Evolutionary conservation across 2,113 vertebrate species (phyloP), one percentile per base, ranked within the genome.

Genomic region (Chiloscyllium plagiosum): DNA sequence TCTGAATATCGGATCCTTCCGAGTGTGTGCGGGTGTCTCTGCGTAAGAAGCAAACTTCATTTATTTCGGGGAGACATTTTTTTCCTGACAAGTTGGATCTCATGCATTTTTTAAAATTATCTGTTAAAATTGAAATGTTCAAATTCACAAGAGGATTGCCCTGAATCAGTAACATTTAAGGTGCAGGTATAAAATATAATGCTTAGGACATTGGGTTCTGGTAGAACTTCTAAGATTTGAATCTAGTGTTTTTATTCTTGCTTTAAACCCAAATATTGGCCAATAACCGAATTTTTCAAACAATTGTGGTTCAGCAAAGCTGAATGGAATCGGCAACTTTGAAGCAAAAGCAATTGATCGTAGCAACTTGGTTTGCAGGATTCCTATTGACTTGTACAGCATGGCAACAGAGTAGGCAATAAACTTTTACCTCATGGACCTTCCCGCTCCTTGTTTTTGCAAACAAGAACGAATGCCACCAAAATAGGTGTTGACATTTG

Each of bases 401-500:
- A 47, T 47, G 24, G 89, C 12, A 29, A 65, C 15, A 37, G 33
- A 78, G 78, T 80, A 2, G n/a, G 10, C 37, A 83, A 83, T 83
- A 47, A 83, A 83, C 37, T 47, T 19, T 3, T 37, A 83, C 37
- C 80, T 83, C 42, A 6, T 83, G 80, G 33, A 80, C 33, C 29
- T 78, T 78, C 72, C 29, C n/a, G 47, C 50, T 52, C 86, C 50
- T 56, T 52, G 52, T 68, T 94, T 70, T 20, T 61, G 56, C 7
- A 10, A 61, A 47, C 65, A 94, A 69, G 50, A 72, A 72, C 37
- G 50, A 50, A 72, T 72, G 37, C 20, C 66, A 72, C 26, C 68
- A 26, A 24, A 15, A 37, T 37, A 50, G 66, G 68, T 95, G 93
- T 72, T 95, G 93, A 72, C 93, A 93, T 95, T 95, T 95, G 66